Base-by-base conservation (phyloP, 2,113 vertebrate species). In the Lampris incognitus region DNA sequence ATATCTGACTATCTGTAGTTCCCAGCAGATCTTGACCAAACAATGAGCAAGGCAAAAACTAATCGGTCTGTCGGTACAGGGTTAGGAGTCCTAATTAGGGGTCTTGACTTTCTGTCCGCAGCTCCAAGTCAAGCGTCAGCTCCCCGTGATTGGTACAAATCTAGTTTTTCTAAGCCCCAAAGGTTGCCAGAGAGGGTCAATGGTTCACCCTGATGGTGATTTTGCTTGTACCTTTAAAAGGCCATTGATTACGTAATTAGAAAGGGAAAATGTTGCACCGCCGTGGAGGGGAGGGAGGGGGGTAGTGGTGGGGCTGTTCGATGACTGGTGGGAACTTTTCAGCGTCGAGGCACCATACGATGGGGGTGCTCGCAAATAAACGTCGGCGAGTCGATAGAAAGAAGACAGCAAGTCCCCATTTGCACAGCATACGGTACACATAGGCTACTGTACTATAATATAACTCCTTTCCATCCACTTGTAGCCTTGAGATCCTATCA, bases 11-110 rank as follows among this genome's bases (percentile, higher is more conserved):
- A 91, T 93, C 87, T 89, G 24, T 65, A 66, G 75, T 75, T 96
- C 95, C 95, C 95, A 87, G 74, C 74, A 95, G 94, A 91, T 79
- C 93, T 93, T 94, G 94, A 82, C 90, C 71, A 96, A 96, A 96
- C 91, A 94, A 58, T 55, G 24, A 46, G 76, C 76, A 77, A 91
- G 92, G 93, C 90, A 91, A 92, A 93, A 94, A 93, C 90, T 91
- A 95, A 94, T 92, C 92, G 90, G 91, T 88, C 79, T 93, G 92
- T 93, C 89, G 92, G 91, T 90, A 84, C 51, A 91, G 92, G 94
- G 93, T 94, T 93, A 93, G 83, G 70, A 89, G 78, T 89, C 67
- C 86, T 90, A 86, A 84, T 87, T 81, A 88, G 91, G 40, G 57
- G 92, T 93, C 9, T 72, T 83, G 83, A 92, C 88, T 94, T 87